A percentile compares a stretch with the other conserved stretches of the same genome.
phyloP scores from a whole-genome alignment of 2,797 vertebrate species.

The Tiaroga cobitis region DNA sequence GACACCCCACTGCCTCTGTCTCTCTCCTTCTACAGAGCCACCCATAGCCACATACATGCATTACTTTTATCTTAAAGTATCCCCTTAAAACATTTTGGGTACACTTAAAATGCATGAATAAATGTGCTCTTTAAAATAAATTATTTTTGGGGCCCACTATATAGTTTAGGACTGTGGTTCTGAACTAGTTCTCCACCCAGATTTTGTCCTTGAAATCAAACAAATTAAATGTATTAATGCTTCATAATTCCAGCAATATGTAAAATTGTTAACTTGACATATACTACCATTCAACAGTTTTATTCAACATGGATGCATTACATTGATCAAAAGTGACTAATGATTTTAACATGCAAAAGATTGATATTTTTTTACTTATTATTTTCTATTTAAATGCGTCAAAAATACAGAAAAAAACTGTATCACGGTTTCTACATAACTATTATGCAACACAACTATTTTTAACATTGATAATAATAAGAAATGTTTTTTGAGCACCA shows the following conservation, averaged over 20 bases:
- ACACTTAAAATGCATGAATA: neutral
- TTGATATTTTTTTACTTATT: neutral
- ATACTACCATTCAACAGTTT: neutral
- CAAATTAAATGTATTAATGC: neutral
- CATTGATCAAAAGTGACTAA: neutral
- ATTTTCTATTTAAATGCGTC: neutral
- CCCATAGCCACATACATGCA: neutral
- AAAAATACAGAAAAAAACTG: neutral
- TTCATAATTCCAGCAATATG: neutral
- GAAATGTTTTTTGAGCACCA: neutral
- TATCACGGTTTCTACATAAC: neutral
- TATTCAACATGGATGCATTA: neutral
- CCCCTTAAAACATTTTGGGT: neutral
- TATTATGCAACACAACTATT: neutral
- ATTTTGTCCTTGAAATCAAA: neutral
- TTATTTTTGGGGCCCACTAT: neutral
- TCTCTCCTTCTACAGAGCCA: neutral
- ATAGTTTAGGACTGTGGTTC: neutral
- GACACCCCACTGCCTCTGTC: neutral
- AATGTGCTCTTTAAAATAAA: neutral
- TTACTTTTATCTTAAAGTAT: neutral
- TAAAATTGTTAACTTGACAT: neutral
- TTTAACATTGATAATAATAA: neutral
- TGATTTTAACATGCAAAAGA: neutral
- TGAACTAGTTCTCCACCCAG: neutral